Evolutionary conservation across 1,140 invertebrate genomes (phyloP), one percentile per base, ranked within the genome.

Genomic region (Cotesia vestalis): DNA sequence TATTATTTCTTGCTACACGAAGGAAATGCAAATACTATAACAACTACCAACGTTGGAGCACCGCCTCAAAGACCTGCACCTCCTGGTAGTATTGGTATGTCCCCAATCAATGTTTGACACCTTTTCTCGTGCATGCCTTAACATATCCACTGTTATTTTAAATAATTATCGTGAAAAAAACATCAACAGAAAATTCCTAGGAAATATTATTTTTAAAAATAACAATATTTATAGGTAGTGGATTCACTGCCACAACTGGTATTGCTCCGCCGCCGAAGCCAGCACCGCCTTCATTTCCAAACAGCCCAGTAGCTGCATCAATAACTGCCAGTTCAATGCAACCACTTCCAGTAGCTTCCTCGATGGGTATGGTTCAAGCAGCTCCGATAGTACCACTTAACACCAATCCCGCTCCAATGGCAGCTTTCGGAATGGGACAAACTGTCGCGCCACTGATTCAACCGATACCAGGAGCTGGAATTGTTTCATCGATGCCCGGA

Each of bases 31-130:
- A 73, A 64, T 73, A 73, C 77, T 78, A 60, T 79, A 70, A 78
- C 46, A 76, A 76, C 77, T 72, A 67, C 77, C 66, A 60, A 69
- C 70, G 78, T 75, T 81, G 81, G 79, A 76, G 74, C 75, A 78
- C 80, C 78, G 73, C 85, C 85, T 66, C 86, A 86, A 84, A 85
- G 85, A 83, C 86, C 86, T 75, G 80, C 83, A 81, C 86, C 86
- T 78, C 85, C 86, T 74, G 76, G 80, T 80, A 85, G 75, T 77
- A 85, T 87, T 72, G 86, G 86, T 87, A 87, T 77, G 86, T 86
- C 66, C 51, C 57, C 59, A 36, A 14, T 46, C 27, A 11, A 20
- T 67, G 38, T 46, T 46, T 46, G 40, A 46, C 40, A 14, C 14
- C 17, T 63, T 27, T 27, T 27, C 1, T 27, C 27, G 40, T n/a